Evolutionary conservation across 2,888 invertebrate species (phyloP).

Genomic region (Xanthorhoe spadicearia): DNA sequence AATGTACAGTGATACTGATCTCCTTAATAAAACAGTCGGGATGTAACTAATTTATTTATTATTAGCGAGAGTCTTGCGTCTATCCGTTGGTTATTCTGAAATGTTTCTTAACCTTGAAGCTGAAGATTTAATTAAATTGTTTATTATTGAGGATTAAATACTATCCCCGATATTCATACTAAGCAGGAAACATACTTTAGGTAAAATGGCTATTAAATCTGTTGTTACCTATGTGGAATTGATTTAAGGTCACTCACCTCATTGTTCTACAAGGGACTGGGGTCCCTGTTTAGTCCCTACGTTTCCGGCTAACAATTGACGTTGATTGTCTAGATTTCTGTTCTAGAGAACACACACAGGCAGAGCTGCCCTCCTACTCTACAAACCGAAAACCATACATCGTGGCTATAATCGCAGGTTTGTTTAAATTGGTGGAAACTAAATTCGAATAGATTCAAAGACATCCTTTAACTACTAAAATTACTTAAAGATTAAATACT

Average conservation of each 20-base stretch:
- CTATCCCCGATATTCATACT: too few species aligned
- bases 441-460: too few species aligned
- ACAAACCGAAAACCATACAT: too few species aligned
- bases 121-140: neutral
- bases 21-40: slow-evolving; percentile 21
- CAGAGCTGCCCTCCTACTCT: too few species aligned
- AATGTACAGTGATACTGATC: slow-evolving; percentile 6
- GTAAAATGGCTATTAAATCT: too few species aligned
- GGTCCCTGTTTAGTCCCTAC: slow-evolving; percentile 20
- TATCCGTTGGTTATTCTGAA: slow-evolving; percentile 7
- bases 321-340: neutral
- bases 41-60: slow-evolving; percentile 23
- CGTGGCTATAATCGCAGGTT: too few species aligned
- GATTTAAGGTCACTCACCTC: slow-evolving; percentile 13
- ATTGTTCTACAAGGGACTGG: slow-evolving; percentile 12
- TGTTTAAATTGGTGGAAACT: too few species aligned
- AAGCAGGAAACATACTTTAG: too few species aligned
- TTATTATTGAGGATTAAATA: too few species aligned
- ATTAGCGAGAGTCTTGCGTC: neutral
- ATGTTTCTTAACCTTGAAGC: slow-evolving; percentile 1
- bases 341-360: too few species aligned
- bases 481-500: too few species aligned
- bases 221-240: neutral
- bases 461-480: too few species aligned
- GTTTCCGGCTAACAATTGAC: slow-evolving; percentile 24